A percentile compares a stretch with the other conserved stretches of the same genome.
Evolutionary conservation across 2,888 invertebrate genomes (phyloP).

Genomic region (Gortyna flavago): DNA sequence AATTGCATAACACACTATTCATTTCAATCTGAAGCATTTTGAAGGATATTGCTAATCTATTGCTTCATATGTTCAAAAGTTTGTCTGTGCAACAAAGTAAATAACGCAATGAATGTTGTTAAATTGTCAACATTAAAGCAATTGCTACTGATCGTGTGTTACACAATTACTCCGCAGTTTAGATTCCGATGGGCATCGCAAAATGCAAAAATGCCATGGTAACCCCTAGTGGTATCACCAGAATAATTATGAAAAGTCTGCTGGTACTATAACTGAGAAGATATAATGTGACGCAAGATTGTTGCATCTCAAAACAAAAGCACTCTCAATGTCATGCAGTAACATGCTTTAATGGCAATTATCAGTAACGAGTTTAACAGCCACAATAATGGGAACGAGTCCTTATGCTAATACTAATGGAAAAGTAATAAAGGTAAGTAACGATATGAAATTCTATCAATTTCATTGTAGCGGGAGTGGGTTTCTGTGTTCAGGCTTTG

Average conservation of each 20-base stretch:
- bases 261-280: neutral
- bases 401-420: constrained; percentile 70
- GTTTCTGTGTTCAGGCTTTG: constrained; percentile 60
- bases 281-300: neutral
- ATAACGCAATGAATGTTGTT: too few species aligned
- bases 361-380: constrained; percentile 15
- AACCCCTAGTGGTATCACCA: too few species aligned
- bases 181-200: too few species aligned
- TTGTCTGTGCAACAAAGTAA: too few species aligned
- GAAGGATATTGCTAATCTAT: too few species aligned
- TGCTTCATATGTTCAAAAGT: too few species aligned
- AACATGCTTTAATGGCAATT: constrained; percentile 1
- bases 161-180: too few species aligned
- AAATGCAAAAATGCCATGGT: too few species aligned
- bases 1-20: too few species aligned
- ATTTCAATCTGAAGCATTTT: too few species aligned
- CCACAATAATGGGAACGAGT: constrained; percentile 37
- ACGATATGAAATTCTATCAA: constrained; percentile 63
- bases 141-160: too few species aligned
- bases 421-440: constrained; percentile 68
- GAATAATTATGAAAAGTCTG: neutral
- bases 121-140: too few species aligned
- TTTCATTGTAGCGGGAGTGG: constrained; percentile 66
- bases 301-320: neutral
- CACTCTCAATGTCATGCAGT: constrained; percentile 1